phyloP scores from a whole-genome alignment of 2,797 vertebrate species.

The Otolemur crassicaudatus region DNA sequence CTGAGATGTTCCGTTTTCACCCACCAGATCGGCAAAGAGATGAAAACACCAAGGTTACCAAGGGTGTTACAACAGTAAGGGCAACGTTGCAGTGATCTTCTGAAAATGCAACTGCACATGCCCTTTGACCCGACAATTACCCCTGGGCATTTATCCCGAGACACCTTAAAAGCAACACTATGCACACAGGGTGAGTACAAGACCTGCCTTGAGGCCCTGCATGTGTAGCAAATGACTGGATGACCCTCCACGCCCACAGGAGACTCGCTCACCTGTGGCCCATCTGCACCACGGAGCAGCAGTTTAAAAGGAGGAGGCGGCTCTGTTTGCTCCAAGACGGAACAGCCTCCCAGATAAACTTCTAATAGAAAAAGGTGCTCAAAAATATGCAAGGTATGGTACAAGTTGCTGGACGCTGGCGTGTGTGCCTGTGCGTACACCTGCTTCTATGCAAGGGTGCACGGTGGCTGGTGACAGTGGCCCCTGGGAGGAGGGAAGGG shows the following conservation, averaged over 20 bases:
- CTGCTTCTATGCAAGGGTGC: neutral
- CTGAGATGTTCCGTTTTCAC: accelerated
- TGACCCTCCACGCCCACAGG: accelerated
- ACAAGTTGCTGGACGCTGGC: too few relatives aligned
- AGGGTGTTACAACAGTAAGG: neutral
- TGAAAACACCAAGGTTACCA: accelerated
- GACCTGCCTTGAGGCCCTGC: neutral
- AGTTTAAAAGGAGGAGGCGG: neutral
- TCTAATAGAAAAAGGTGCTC: neutral
- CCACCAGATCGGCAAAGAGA: neutral
- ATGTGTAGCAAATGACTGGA: accelerated
- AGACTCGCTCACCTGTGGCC: neutral
- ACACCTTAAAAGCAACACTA: accelerated
- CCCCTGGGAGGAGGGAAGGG: neutral
- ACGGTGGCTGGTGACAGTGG: accelerated
- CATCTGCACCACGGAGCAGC: accelerated
- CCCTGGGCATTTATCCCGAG: neutral
- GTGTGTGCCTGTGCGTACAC: accelerated
- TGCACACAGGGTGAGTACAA: accelerated
- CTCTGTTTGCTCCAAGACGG: accelerated
- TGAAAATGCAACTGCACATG: neutral
- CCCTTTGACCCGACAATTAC: neutral
- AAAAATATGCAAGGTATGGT: too few relatives aligned
- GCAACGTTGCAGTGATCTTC: accelerated
- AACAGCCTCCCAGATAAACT: neutral